Conservation (phyloP, 2,888 invertebrate species). For the Pristionchus mayeri region DNA sequence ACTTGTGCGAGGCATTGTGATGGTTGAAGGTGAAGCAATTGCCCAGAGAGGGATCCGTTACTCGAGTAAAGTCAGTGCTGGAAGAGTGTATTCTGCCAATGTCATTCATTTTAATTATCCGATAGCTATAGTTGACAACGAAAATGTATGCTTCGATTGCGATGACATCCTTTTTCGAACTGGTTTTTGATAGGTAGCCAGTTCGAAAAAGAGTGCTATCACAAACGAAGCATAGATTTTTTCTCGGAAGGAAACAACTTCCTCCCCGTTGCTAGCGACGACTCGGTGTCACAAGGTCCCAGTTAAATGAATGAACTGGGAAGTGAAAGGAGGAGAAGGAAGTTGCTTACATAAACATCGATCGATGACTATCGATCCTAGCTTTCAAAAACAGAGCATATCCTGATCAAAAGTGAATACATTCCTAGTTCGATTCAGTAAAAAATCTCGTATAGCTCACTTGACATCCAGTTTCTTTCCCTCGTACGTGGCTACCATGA, state of each 20-base stretch:
- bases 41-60: slow-evolving; percentile 30
- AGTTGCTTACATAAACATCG: too few species aligned
- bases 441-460: background rate
- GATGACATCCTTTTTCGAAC: too few species aligned
- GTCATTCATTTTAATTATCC: background rate
- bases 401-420: too few species aligned
- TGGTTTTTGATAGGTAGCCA: too few species aligned
- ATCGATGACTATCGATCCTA: too few species aligned
- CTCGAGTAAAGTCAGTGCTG: background rate
- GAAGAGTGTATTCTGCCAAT: background rate
- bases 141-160: too few species aligned
- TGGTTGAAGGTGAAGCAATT: slow-evolving; percentile 48
- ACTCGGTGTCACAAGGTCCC: too few species aligned
- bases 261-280: background rate
- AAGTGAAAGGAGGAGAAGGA: too few species aligned
- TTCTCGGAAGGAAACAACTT: background rate
- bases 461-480: background rate
- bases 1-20: slow-evolving; percentile 3
- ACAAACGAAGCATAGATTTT: background rate
- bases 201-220: background rate
- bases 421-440: too few species aligned
- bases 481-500: background rate
- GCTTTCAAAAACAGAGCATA: too few species aligned
- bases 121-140: too few species aligned
- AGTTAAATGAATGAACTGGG: too few species aligned